Conservation (phyloP, 1,140 invertebrate species). For the Coptotermes formosanus region DNA sequence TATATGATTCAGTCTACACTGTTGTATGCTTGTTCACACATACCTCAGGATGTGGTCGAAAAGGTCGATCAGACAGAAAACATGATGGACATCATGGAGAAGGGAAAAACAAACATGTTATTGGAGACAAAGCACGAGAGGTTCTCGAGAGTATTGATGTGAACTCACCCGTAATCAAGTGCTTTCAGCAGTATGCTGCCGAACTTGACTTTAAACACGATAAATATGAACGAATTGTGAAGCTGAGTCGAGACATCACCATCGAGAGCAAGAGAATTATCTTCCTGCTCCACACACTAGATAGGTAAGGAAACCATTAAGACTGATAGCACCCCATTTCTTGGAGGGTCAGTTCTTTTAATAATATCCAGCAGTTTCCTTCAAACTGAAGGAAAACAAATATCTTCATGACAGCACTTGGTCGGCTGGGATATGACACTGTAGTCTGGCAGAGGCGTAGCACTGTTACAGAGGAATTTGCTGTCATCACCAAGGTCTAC, state of each 20-base stretch:
- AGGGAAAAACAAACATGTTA: slow-evolving; percentile 12
- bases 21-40: too few relatives aligned
- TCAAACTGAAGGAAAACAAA: too few relatives aligned
- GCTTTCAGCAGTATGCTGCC: slow-evolving; percentile 65
- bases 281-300: slow-evolving; percentile 77
- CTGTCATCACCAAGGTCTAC: too few relatives aligned
- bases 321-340: too few relatives aligned
- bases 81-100: slow-evolving; percentile 4
- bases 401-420: too few relatives aligned
- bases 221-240: slow-evolving; percentile 79
- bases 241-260: slow-evolving; percentile 83
- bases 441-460: too few relatives aligned
- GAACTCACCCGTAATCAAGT: slow-evolving; percentile 61
- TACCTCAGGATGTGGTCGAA: slow-evolving; percentile 15
- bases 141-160: slow-evolving; percentile 50
- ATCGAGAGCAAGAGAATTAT: slow-evolving; percentile 91
- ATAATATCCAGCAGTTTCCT: too few relatives aligned
- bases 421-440: too few relatives aligned
- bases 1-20: too few relatives aligned
- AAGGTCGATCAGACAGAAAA: slow-evolving; percentile 23
- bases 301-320: slow-evolving; percentile 42
- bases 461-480: too few relatives aligned
- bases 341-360: too few relatives aligned
- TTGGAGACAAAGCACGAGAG: slow-evolving; percentile 46
- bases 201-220: slow-evolving; percentile 81